These are phyloP conservation scores for Antennarius striatus DNA, from an alignment of 2,113 vertebrate genomes.

Conservation along the genomic window DNA sequence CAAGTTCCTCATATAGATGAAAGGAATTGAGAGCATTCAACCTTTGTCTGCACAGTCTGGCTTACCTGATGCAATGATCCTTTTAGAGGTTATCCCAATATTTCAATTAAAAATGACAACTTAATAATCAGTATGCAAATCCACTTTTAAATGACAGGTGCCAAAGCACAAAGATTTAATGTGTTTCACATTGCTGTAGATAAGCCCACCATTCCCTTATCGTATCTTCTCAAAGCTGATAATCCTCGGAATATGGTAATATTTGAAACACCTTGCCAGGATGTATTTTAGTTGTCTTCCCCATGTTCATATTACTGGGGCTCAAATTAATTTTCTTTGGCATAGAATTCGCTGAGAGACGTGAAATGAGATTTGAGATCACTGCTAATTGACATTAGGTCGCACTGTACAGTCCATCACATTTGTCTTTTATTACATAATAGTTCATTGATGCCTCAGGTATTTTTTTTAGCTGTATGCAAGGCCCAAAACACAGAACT, in stretches of 20 bases:
- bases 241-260: slow-evolving; percentile 68
- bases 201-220: slow-evolving; percentile 46
- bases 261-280: slow-evolving; percentile 43
- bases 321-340: slow-evolving; percentile 26
- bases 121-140: slow-evolving; percentile 53
- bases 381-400: slow-evolving; percentile 10
- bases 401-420: background rate
- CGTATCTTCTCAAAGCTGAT: slow-evolving; percentile 55
- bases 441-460: slow-evolving; percentile 5
- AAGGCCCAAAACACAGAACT: slow-evolving; percentile 27
- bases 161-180: slow-evolving; percentile 31
- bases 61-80: slow-evolving; percentile 49
- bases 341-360: slow-evolving; percentile 9
- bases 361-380: slow-evolving; percentile 26
- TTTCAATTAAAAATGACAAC: slow-evolving; percentile 59
- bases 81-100: slow-evolving; percentile 36
- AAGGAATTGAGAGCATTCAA: slow-evolving; percentile 61
- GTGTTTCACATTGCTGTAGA: slow-evolving; percentile 31
- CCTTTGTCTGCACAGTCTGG: slow-evolving; percentile 47
- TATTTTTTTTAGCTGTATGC: slow-evolving; percentile 25
- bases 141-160: slow-evolving; percentile 53
- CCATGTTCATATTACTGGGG: slow-evolving; percentile 21
- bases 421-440: slow-evolving; percentile 4
- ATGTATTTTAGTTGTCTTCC: slow-evolving; percentile 46
- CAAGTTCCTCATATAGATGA: slow-evolving; percentile 54